A percentile compares a stretch with the other conserved stretches of the same genome.
Conservation (phyloP, 1,140 invertebrate genomes). For the Nasonia vitripennis region DNA sequence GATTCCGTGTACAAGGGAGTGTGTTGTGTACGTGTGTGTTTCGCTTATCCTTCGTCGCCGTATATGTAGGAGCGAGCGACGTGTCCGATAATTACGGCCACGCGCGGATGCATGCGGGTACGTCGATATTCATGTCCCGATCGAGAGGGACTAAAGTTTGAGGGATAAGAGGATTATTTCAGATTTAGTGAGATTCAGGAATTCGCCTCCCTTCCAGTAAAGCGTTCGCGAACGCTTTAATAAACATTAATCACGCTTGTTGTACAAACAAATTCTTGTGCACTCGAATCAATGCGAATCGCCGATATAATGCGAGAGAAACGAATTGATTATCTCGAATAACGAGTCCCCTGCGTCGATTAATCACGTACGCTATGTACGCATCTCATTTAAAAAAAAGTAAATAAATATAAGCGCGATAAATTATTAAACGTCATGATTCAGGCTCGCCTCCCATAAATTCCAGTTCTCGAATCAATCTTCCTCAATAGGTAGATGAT, state of each 20-base stretch:
- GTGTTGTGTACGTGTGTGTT: background rate
- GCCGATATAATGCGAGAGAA: background rate
- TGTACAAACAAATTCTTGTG: background rate
- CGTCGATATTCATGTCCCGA: background rate
- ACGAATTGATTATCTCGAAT: conserved; percentile 21
- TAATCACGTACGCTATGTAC: conserved; percentile 22
- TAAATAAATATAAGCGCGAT: conserved; percentile 2
- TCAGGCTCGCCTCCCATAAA: conserved; percentile 2
- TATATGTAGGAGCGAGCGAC: background rate
- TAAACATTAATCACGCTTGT: background rate
- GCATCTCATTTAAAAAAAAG: conserved; percentile 8
- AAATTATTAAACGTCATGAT: conserved; percentile 32
- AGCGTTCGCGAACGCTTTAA: background rate
- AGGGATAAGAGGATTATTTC: conserved; percentile 4
- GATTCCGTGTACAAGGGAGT: too few relatives aligned
- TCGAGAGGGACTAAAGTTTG: background rate
- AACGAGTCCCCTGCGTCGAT: conserved; percentile 14
- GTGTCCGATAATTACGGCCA: background rate
- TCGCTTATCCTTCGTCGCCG: background rate
- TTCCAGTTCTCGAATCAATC: conserved; percentile 12
- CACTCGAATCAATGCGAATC: conserved; percentile 5
- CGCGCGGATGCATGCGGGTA: conserved; percentile 13
- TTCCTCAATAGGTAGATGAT: conserved; percentile 32
- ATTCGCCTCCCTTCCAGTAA: too few relatives aligned
- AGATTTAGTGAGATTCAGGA: background rate